Conservation (phyloP, 2,113 vertebrate genomes). For the Hippolais icterina region DNA sequence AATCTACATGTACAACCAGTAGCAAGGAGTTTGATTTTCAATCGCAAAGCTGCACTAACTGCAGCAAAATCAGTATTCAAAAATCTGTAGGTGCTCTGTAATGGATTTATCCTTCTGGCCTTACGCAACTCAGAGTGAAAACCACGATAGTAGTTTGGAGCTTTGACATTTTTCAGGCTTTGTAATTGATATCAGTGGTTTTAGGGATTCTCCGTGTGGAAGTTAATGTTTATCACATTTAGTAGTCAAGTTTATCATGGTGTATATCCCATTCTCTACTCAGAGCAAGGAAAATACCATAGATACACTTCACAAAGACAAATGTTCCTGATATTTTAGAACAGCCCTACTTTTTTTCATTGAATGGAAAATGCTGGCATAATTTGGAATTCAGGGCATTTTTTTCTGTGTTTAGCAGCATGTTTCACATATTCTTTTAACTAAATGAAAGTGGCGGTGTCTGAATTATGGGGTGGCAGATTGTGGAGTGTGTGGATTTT, state of each 20-base stretch:
- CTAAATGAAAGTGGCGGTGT: background rate
- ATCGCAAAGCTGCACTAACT: background rate
- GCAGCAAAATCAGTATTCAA: background rate
- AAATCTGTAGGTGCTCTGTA: background rate
- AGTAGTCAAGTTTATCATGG: background rate
- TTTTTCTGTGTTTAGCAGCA: background rate
- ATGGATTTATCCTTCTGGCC: background rate
- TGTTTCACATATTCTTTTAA: background rate
- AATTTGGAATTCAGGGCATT: background rate
- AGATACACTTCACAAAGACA: background rate
- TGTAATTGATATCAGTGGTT: background rate
- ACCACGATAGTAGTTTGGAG: accelerated
- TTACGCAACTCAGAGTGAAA: background rate
- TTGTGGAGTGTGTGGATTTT: background rate
- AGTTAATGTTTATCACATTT: background rate
- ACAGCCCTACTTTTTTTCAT: background rate
- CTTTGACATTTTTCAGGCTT: background rate
- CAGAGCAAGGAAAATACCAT: background rate
- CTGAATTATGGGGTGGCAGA: background rate
- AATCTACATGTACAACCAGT: background rate
- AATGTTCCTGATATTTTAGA: background rate
- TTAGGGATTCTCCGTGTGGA: background rate
- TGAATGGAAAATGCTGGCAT: background rate
- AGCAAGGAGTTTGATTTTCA: background rate
- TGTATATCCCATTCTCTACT: background rate